phyloP scores from a whole-genome alignment of 2,888 invertebrate species.

The Andricus quercusramuli region DNA sequence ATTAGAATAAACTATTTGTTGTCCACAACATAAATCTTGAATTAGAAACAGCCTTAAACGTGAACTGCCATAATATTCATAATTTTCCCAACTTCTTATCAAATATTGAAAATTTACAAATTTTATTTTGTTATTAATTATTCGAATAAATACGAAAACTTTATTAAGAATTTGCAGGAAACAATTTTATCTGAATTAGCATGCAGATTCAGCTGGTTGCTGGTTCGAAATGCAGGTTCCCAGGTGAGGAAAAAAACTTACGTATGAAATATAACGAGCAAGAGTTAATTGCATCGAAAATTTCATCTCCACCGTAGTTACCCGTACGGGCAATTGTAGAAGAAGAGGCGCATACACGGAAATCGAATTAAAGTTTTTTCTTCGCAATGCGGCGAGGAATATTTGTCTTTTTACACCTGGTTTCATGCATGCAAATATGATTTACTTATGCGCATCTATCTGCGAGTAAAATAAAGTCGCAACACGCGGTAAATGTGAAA shows the following conservation, averaged over 20 bases:
- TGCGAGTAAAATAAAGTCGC: conserved; percentile 2
- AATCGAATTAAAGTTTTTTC: conserved; percentile 6
- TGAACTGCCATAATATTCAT: too few relatives aligned
- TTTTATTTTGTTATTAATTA: neutral
- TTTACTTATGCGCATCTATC: conserved; percentile 9
- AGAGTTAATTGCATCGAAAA: conserved; percentile 19
- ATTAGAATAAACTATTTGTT: too few relatives aligned
- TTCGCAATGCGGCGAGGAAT: neutral
- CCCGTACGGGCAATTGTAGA: neutral
- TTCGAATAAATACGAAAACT: neutral
- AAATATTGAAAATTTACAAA: neutral
- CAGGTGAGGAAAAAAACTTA: neutral
- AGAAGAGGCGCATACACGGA: neutral
- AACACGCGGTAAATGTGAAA: neutral
- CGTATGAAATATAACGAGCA: neutral
- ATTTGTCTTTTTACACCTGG: conserved; percentile 30
- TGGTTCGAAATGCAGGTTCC: neutral
- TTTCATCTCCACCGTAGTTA: neutral
- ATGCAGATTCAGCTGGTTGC: neutral
- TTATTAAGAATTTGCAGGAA: neutral
- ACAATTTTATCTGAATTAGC: neutral
- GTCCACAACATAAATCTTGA: too few relatives aligned
- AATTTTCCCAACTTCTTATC: too few relatives aligned
- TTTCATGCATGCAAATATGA: conserved; percentile 26
- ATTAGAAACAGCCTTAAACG: too few relatives aligned